Conservation (phyloP, 1,140 invertebrate species). For the Trichonephila clavipes region DNA sequence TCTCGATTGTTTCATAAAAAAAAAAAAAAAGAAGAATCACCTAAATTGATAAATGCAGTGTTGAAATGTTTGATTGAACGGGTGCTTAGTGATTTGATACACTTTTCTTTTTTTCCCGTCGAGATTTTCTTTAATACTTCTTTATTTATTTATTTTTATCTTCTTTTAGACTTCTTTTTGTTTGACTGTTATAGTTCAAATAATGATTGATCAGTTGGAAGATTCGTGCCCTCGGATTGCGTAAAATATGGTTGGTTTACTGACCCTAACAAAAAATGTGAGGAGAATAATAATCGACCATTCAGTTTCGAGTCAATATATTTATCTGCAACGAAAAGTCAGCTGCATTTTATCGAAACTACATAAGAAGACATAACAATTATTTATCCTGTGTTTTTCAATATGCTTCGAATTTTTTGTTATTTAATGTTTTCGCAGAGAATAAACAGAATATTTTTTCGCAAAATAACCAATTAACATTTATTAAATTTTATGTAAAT, state of each 20-base stretch:
- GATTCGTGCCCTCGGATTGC: not conserved
- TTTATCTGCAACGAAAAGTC: too few relatives aligned
- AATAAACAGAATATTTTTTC: too few relatives aligned
- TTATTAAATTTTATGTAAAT: too few relatives aligned
- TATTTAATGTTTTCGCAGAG: too few relatives aligned
- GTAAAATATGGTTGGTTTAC: slow-evolving; percentile 17
- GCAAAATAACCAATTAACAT: too few relatives aligned
- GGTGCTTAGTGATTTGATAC: slow-evolving; percentile 1
- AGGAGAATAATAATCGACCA: not conserved
- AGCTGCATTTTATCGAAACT: too few relatives aligned
- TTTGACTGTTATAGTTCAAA: not conserved
- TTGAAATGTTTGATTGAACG: slow-evolving; percentile 49
- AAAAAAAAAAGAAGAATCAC: not conserved
- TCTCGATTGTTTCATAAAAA: slow-evolving; percentile 14
- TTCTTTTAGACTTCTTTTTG: not conserved
- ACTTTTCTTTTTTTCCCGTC: not conserved
- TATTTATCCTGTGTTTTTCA: too few relatives aligned
- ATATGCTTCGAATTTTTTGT: too few relatives aligned
- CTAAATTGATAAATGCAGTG: slow-evolving; percentile 64
- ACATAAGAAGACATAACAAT: too few relatives aligned
- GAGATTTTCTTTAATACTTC: not conserved
- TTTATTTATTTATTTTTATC: not conserved
- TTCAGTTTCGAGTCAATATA: not conserved
- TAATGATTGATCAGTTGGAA: slow-evolving; percentile 22
- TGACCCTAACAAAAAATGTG: not conserved